These are phyloP conservation scores for Mustela erminea DNA, from an alignment of 2,797 vertebrate species.

Conservation along the genomic window DNA sequence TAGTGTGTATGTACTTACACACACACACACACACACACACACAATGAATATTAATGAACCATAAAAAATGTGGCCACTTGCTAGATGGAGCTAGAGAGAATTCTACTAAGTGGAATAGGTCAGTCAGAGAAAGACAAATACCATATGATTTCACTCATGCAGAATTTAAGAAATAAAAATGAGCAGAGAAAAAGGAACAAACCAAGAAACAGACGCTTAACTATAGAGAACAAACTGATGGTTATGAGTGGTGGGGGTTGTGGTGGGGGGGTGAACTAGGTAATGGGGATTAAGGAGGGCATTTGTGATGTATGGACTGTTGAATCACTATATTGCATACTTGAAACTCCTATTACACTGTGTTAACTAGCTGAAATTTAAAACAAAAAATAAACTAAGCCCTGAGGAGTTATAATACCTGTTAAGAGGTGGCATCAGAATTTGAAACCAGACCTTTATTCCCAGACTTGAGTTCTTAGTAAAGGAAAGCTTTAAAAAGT, in stretches of 20 bases:
- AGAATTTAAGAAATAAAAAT: background rate
- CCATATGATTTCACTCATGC: background rate
- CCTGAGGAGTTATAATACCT: background rate
- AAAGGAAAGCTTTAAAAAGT: slow-evolving; percentile 59
- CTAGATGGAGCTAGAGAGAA: background rate
- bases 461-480: slow-evolving; percentile 1
- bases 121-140: background rate
- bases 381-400: background rate
- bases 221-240: background rate
- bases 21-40: no score
- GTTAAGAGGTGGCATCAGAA: background rate
- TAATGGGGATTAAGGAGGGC: background rate
- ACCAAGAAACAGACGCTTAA: background rate
- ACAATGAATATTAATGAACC: background rate
- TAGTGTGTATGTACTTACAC: background rate
- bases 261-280: background rate
- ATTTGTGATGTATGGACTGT: background rate
- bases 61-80: background rate
- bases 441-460: slow-evolving; percentile 13
- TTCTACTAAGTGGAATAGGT: background rate
- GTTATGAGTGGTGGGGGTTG: background rate
- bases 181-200: background rate
- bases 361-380: background rate
- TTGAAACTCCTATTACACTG: background rate
- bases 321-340: background rate